Evolutionary conservation across 2,113 vertebrate genomes (phyloP).

Genomic region (Eptesicus fuscus): DNA sequence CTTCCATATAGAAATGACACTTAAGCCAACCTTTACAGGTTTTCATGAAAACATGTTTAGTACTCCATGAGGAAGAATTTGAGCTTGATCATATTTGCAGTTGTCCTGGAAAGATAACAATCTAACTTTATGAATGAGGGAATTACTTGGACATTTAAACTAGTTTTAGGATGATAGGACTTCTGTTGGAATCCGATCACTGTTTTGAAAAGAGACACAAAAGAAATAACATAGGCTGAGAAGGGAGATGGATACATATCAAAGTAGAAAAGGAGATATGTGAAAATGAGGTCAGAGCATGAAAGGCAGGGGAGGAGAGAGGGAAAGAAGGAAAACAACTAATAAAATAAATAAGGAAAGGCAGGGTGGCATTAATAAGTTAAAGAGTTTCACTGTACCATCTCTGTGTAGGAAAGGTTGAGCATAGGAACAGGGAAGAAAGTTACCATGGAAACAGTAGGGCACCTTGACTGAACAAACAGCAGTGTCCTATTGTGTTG

Average conservation of each 20-base stretch:
- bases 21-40: conserved; percentile 17
- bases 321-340: background rate
- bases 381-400: background rate
- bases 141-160: conserved; percentile 19
- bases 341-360: background rate
- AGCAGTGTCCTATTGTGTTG: background rate
- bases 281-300: background rate
- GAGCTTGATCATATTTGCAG: conserved; percentile 48
- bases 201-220: background rate
- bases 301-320: background rate
- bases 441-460: conserved; percentile 3
- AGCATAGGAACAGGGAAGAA: background rate
- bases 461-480: background rate
- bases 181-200: background rate
- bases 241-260: background rate
- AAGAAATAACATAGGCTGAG: background rate
- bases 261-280: background rate
- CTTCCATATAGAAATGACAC: conserved; percentile 3
- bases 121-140: conserved; percentile 36
- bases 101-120: conserved; percentile 40
- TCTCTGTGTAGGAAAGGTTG: background rate
- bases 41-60: conserved; percentile 41
- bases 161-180: conserved; percentile 37
- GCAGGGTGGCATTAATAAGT: background rate
- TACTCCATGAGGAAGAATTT: background rate